A percentile compares a stretch with the other conserved stretches of the same genome.
phyloP scores from a whole-genome alignment of 2,113 vertebrate genomes.

The Cololabis saira region DNA sequence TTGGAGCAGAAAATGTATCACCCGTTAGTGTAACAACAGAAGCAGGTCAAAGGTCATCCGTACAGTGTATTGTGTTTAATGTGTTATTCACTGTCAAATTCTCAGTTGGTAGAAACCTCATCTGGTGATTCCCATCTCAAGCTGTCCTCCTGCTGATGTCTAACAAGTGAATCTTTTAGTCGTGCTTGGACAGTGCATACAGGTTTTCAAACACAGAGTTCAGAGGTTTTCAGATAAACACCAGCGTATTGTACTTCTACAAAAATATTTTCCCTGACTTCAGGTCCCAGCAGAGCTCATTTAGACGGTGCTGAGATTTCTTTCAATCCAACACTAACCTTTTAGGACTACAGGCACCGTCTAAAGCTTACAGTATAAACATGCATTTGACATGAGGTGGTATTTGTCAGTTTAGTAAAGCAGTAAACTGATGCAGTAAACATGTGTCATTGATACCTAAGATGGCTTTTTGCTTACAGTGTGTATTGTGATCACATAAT shows the following conservation, averaged over 20 bases:
- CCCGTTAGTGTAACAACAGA: not conserved
- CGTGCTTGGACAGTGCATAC: not conserved
- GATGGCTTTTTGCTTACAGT: too few relatives aligned
- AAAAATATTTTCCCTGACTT: slow-evolving; percentile 40
- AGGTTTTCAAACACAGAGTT: slow-evolving; percentile 40
- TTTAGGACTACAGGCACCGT: not conserved
- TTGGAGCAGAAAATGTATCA: not conserved
- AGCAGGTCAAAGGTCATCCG: slow-evolving; percentile 31
- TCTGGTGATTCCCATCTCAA: slow-evolving; percentile 13
- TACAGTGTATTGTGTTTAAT: not conserved
- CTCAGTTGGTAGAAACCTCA: slow-evolving; percentile 20
- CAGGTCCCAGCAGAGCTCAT: slow-evolving; percentile 14
- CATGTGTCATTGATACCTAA: too few relatives aligned
- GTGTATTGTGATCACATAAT: too few relatives aligned
- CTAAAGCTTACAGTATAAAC: too few relatives aligned
- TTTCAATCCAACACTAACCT: too few relatives aligned
- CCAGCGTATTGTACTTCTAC: slow-evolving; percentile 53
- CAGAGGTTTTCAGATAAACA: slow-evolving; percentile 50
- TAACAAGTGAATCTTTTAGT: slow-evolving; percentile 32
- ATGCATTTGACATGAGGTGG: too few relatives aligned
- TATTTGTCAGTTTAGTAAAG: too few relatives aligned
- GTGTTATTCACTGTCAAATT: slow-evolving; percentile 16
- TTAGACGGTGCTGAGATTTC: not conserved
- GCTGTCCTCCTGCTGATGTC: slow-evolving; percentile 25
- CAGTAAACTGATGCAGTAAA: too few relatives aligned